phyloP scores from a whole-genome alignment of 2,888 invertebrate genomes.

The Ctenicera cuprea region DNA sequence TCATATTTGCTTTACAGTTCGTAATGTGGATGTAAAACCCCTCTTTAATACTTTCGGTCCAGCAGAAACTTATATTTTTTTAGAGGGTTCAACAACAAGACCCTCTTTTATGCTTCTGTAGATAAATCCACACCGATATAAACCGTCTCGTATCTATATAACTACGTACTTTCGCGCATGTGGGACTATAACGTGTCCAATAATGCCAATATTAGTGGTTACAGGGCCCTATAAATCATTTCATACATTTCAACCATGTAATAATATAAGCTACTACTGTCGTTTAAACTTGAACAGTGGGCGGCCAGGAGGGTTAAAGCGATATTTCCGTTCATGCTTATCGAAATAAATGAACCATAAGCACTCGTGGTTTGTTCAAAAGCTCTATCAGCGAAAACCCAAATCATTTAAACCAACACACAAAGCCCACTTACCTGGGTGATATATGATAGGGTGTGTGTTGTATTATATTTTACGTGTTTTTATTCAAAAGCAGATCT shows the following conservation, averaged over 20 bases:
- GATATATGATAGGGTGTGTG: conserved; percentile 1
- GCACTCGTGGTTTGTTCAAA: conserved; percentile 31
- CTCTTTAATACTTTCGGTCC: not conserved
- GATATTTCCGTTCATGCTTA: conserved; percentile 40
- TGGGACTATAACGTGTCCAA: conserved; percentile 8
- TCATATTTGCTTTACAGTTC: no score
- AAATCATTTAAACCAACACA: conserved; percentile 16
- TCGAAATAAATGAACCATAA: conserved; percentile 39
- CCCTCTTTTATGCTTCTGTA: not conserved
- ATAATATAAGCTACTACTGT: conserved; percentile 32
- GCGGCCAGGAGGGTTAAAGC: conserved; percentile 16
- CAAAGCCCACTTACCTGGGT: conserved; percentile 5
- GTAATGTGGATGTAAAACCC: not conserved
- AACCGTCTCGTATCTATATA: not conserved
- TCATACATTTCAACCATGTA: conserved; percentile 26
- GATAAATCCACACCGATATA: not conserved
- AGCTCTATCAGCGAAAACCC: conserved; percentile 27
- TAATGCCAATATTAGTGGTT: conserved; percentile 19
- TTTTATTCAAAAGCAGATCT: not conserved
- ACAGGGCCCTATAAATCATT: conserved; percentile 16
- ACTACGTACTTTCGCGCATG: not conserved
- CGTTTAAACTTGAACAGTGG: conserved; percentile 24
- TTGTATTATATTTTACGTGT: not conserved
- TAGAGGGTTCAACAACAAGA: not conserved
- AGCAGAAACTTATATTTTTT: not conserved